Evolutionary conservation across 2,888 invertebrate genomes (phyloP).

Genomic region (Augochlorella aurata): DNA sequence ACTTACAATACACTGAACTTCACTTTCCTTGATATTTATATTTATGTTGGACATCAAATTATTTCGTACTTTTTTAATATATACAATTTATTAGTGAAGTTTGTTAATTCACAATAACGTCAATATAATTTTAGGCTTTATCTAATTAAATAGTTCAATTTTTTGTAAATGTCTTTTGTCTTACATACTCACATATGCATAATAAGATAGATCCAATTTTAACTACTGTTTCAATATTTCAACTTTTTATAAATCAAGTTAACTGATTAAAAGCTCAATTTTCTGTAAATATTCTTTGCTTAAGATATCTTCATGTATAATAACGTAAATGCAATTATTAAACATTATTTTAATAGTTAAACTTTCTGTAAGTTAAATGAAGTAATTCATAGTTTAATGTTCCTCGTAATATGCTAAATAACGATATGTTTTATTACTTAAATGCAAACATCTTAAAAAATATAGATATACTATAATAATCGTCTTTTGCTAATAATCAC

Average conservation of each 20-base stretch:
- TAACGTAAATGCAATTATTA: too few relatives aligned
- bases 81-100: not conserved
- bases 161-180: not conserved
- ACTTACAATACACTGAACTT: not conserved
- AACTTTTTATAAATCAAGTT: too few relatives aligned
- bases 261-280: too few relatives aligned
- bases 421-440: not conserved
- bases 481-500: not conserved
- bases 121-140: not conserved
- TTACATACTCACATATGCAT: too few relatives aligned
- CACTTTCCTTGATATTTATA: not conserved
- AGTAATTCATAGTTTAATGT: not conserved
- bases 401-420: not conserved
- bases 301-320: too few relatives aligned
- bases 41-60: not conserved
- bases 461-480: not conserved
- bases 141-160: not conserved
- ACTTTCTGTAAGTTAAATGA: too few relatives aligned
- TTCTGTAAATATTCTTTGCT: too few relatives aligned
- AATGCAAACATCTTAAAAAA: not conserved
- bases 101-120: too few relatives aligned
- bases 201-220: too few relatives aligned
- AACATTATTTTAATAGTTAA: too few relatives aligned
- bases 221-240: too few relatives aligned
- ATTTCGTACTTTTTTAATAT: not conserved